Evolutionary conservation across 2,113 vertebrate species (phyloP).

Genomic region (Mola mola): DNA sequence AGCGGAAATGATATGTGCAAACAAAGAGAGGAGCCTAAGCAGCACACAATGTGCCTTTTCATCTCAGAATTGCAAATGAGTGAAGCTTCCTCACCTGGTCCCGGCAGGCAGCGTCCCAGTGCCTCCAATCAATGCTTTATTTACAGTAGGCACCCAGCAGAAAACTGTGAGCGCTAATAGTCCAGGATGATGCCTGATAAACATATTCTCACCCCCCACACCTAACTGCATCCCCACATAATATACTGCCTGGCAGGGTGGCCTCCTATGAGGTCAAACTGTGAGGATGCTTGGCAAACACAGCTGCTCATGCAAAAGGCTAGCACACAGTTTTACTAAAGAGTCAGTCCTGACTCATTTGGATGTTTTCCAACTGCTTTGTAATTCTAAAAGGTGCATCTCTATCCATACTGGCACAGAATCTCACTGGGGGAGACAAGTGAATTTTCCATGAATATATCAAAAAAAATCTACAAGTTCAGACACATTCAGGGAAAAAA

Average conservation of each 20-base stretch:
- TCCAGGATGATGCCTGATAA: slow-evolving; percentile 65
- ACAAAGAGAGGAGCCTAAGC: slow-evolving; percentile 74
- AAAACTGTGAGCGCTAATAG: slow-evolving; percentile 54
- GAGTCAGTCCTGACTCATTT: slow-evolving; percentile 29
- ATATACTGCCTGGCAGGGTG: slow-evolving; percentile 46
- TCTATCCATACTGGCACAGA: slow-evolving; percentile 23
- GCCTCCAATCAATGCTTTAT: slow-evolving; percentile 74
- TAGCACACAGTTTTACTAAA: slow-evolving; percentile 28
- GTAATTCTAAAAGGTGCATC: slow-evolving; percentile 49
- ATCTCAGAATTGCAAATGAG: slow-evolving; percentile 81
- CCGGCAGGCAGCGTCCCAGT: slow-evolving; percentile 72
- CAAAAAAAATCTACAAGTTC: neutral
- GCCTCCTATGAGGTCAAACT: slow-evolving; percentile 64
- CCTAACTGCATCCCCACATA: slow-evolving; percentile 32
- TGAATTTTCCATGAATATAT: slow-evolving; percentile 17
- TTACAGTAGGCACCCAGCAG: slow-evolving; percentile 67
- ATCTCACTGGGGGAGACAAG: slow-evolving; percentile 15
- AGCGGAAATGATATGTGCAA: slow-evolving; percentile 81
- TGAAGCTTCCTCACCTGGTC: slow-evolving; percentile 77
- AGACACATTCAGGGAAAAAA: neutral
- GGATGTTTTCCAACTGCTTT: slow-evolving; percentile 46
- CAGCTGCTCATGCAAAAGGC: slow-evolving; percentile 42
- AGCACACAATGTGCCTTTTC: slow-evolving; percentile 64
- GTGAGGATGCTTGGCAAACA: slow-evolving; percentile 37
- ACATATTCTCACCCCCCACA: slow-evolving; percentile 42